Evolutionary conservation across 2,797 vertebrate species (phyloP).

Genomic region (Limnodromus scolopaceus): DNA sequence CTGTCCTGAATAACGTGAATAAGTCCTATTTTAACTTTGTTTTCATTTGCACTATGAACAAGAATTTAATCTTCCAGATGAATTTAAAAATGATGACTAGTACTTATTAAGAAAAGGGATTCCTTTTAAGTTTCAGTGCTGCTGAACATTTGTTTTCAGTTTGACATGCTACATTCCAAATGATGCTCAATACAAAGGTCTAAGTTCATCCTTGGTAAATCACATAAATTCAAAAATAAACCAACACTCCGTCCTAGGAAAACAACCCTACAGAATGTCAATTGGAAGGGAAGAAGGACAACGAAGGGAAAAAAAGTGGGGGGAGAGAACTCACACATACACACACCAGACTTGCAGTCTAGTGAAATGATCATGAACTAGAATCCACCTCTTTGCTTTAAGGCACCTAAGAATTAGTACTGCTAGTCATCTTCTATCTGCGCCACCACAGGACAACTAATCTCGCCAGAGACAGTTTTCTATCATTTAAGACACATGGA

Average conservation of each 20-base stretch:
- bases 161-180: background rate
- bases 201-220: background rate
- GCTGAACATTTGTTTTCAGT: background rate
- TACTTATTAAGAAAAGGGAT: background rate
- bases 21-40: background rate
- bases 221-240: background rate
- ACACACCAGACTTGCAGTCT: background rate
- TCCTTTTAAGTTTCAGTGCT: background rate
- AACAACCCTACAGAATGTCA: background rate
- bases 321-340: too few species aligned
- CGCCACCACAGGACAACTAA: background rate
- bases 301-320: background rate
- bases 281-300: background rate
- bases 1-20: background rate
- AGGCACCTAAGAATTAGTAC: background rate
- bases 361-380: background rate
- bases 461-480: background rate
- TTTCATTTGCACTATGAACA: background rate
- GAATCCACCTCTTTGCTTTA: background rate
- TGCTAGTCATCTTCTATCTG: background rate
- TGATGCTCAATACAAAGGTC: background rate
- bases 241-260: background rate
- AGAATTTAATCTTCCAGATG: background rate
- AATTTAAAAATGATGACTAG: background rate
- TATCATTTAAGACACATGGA: background rate